phyloP scores from a whole-genome alignment of 2,113 vertebrate species.

The Brachirus orientalis region DNA sequence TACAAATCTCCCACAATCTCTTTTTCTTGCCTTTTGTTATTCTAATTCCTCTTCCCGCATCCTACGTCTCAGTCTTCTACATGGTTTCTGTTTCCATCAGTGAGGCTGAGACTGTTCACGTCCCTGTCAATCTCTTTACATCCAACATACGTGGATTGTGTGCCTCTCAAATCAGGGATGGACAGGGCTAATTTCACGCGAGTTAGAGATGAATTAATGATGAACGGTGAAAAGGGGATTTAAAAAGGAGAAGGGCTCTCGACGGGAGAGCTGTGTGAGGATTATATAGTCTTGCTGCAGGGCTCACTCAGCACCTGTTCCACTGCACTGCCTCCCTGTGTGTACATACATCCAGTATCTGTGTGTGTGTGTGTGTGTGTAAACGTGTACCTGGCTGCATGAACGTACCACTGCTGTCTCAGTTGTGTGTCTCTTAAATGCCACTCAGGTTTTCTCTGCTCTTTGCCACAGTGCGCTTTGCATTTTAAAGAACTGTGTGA shows the following conservation, averaged over 20 bases:
- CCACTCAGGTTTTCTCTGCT: constrained; percentile 37
- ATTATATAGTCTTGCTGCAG: constrained; percentile 77
- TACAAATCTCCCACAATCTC: constrained; percentile 13
- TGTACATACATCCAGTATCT: constrained; percentile 1
- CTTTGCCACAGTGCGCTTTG: neutral
- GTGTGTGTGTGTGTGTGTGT: constrained; percentile 32
- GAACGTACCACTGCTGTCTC: constrained; percentile 17
- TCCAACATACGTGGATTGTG: constrained; percentile 68
- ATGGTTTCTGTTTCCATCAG: constrained; percentile 35
- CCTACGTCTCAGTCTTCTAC: constrained; percentile 7
- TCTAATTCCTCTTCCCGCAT: constrained; percentile 11
- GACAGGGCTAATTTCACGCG: constrained; percentile 79
- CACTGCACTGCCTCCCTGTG: constrained; percentile 38
- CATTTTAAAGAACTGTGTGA: constrained; percentile 41
- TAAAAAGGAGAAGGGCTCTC: constrained; percentile 62
- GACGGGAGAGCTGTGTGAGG: constrained; percentile 66
- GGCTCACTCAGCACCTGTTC: constrained; percentile 74
- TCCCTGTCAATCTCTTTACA: constrained; percentile 56
- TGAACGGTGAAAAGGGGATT: constrained; percentile 72
- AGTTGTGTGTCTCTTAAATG: constrained; percentile 42
- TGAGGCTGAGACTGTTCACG: constrained; percentile 43
- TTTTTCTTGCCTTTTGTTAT: neutral
- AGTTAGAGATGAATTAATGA: constrained; percentile 80
- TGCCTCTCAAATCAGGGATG: constrained; percentile 55
- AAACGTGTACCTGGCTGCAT: constrained; percentile 19